Base-by-base conservation (phyloP, 2,888 invertebrate species). In the Ormyrus pomaceus region DNA sequence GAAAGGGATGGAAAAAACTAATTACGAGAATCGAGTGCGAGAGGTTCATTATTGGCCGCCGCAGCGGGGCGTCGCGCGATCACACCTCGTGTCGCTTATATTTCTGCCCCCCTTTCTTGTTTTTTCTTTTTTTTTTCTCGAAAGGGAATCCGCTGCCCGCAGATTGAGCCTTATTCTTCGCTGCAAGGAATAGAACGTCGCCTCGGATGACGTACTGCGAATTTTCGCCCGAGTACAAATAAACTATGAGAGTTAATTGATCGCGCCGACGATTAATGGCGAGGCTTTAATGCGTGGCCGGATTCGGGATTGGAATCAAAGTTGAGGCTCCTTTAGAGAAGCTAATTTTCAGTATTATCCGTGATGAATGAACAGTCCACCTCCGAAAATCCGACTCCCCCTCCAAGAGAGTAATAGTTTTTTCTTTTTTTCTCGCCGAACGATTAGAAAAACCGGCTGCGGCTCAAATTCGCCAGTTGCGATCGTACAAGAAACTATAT, bases 61-160 rank as follows among this genome's bases (percentile, higher is more conserved):
- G 81, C 90, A 89, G 90, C 90, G 83, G 90, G 90, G 87, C 85
- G 87, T 87, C 89, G 89, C 88, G 90, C 34, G 34, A 34, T 34
- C 34, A 10, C 58, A 58, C 46, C 62, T 62, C 46, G 9, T 46
- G 46, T 46, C 45, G 45, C 62, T 34, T 34, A 34, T 34, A 34
- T 34, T 34, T 34, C 34, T 34, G 34, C 34, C 34, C 34, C 34
- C 34, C 4, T 34, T 34, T 34, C 3, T 3, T 4, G 34, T 34
- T 34, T 34, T 34, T 34, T 34, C 4, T 4, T 4, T 34, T 34
- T 4, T 34, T 34, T 34, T 34, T 34, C 34, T 4, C 3, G 34
- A 34, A 34, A 34, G 34, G 34, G 34, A 34, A 34, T 34, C 34
- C 61, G 34, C 45, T 56, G n/a, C 56, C n/a, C 56, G 11, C n/a